A percentile compares a stretch with the other conserved stretches of the same genome.
These are phyloP conservation scores for Hydra vulgaris DNA, from an alignment of 30 jellyfish, hydroid and myxozoan genomes.

Conservation along the genomic window DNA sequence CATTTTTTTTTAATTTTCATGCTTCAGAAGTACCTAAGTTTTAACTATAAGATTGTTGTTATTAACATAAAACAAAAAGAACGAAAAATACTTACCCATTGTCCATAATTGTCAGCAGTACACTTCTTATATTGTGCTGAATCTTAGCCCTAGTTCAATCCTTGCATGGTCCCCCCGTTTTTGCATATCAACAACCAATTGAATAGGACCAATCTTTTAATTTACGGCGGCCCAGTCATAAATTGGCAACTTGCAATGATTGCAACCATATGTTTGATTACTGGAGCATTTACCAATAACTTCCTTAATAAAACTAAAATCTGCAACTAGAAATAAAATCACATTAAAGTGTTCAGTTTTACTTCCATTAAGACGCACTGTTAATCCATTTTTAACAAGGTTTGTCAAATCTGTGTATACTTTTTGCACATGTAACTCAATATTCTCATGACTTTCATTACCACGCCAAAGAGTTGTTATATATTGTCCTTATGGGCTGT, in stretches of 20 bases:
- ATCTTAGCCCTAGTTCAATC: background rate
- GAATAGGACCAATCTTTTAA: background rate
- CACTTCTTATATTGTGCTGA: background rate
- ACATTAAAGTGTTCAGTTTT: background rate
- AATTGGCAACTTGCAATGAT: constrained; percentile 5
- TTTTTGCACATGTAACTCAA: background rate
- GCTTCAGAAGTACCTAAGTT: background rate
- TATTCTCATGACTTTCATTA: background rate
- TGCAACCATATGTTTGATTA: background rate
- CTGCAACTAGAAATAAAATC: constrained; percentile 2
- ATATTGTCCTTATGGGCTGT: background rate
- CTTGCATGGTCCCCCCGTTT: background rate
- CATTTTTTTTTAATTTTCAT: background rate
- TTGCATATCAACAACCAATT: background rate
- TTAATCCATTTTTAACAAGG: constrained; percentile 1
- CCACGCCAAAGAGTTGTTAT: constrained; percentile 12
- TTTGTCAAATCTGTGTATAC: background rate
- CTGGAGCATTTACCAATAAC: constrained; percentile 6
- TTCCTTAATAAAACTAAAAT: constrained; percentile 1
- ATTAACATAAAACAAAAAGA: background rate
- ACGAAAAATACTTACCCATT: background rate
- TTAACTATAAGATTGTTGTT: background rate
- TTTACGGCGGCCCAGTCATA: background rate
- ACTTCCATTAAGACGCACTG: background rate
- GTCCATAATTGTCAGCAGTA: background rate